Conservation (phyloP, 2,113 vertebrate genomes). For the Larimichthys crocea region DNA sequence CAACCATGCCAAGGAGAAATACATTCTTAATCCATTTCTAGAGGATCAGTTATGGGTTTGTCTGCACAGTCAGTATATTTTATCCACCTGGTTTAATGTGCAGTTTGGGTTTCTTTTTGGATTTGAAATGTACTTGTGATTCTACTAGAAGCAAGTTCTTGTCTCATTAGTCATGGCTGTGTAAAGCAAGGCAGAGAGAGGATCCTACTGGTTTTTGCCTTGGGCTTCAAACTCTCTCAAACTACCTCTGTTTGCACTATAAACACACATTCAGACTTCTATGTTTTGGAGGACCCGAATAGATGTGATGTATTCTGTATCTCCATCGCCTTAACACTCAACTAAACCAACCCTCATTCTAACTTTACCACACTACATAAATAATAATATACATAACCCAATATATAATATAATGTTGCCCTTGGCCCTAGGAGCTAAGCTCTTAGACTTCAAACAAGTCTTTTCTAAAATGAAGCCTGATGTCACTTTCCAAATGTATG, state of each 20-base stretch:
- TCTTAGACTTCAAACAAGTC: background rate
- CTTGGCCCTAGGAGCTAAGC: background rate
- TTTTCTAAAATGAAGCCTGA: background rate
- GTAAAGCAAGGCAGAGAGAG: background rate
- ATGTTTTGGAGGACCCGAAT: background rate
- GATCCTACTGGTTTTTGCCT: slow-evolving; percentile 5
- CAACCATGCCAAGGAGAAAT: slow-evolving; percentile 8
- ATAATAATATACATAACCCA: no score
- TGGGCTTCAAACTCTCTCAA: background rate
- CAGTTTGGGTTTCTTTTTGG: background rate
- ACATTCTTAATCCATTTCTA: slow-evolving; percentile 10
- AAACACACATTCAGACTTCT: background rate
- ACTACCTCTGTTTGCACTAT: background rate
- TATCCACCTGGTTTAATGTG: background rate
- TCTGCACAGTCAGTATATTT: slow-evolving; percentile 1
- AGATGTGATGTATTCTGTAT: background rate
- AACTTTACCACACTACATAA: background rate
- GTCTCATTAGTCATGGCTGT: slow-evolving; percentile 8
- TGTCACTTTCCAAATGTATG: no score
- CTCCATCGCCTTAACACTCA: background rate
- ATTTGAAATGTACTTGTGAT: background rate
- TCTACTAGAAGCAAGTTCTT: background rate
- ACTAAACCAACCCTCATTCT: background rate
- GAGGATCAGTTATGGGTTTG: slow-evolving; percentile 16
- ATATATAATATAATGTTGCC: background rate